Percentiles rank a stretch among this genome's conserved stretches.
Conservation (phyloP, 2,888 invertebrate genomes). For the Dryobota labecula region DNA sequence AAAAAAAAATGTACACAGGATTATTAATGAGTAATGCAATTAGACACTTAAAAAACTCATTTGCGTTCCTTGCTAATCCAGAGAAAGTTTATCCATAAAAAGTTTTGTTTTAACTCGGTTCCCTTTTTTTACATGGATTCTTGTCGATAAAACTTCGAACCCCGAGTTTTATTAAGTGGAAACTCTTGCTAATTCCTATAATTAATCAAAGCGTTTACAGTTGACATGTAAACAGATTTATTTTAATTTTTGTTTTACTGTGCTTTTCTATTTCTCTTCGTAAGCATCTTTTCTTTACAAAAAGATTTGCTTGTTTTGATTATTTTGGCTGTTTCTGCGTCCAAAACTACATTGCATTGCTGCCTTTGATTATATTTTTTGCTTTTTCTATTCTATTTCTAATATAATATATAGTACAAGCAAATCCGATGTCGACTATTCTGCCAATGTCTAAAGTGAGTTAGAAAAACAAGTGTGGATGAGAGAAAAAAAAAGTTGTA, state of each 20-base stretch:
- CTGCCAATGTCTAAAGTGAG: too few species aligned
- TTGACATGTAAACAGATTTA: constrained; percentile 30
- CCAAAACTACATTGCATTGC: too few species aligned
- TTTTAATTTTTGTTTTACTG: neutral
- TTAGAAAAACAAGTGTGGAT: too few species aligned
- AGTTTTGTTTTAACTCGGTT: constrained; percentile 43
- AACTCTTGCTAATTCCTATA: constrained; percentile 55
- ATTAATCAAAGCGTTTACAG: constrained; percentile 61
- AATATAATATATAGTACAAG: too few species aligned
- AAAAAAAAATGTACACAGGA: constrained; percentile 30
- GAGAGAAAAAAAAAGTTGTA: too few species aligned
- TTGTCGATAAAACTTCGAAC: constrained; percentile 44
- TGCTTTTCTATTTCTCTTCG: neutral
- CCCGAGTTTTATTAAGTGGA: constrained; percentile 60
- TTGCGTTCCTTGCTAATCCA: constrained; percentile 16
- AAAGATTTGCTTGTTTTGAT: too few species aligned
- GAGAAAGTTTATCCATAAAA: constrained; percentile 58
- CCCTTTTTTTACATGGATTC: constrained; percentile 31
- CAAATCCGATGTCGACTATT: too few species aligned
- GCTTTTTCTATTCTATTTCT: too few species aligned
- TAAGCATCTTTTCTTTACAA: neutral
- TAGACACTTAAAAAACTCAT: constrained; percentile 33
- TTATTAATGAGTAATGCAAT: constrained; percentile 47
- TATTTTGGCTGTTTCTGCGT: too few species aligned
- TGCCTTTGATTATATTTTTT: too few species aligned